Base-by-base conservation (phyloP, 2,797 vertebrate genomes). In the Spheniscus humboldti region DNA sequence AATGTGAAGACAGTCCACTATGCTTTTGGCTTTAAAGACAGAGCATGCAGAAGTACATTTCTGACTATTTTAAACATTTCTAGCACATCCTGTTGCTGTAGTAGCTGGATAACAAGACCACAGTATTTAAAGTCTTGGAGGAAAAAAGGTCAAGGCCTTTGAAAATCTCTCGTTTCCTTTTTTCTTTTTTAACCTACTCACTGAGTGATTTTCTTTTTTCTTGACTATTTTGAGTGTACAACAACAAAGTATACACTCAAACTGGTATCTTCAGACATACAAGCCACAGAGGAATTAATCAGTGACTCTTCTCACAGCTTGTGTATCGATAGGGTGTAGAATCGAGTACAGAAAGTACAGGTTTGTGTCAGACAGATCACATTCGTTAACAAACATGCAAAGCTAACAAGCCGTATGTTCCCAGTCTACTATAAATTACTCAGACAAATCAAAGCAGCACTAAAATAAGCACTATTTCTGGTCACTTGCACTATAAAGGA, bases 381-480 rank as follows among this genome's bases (percentile, higher is more conserved):
- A 75, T 83, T 85, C 0, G 0, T 62, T 94, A 95, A 86, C 52
- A 89, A 80, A 88, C 71, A 71, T 1, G 14, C 57, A 89, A 84
- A 85, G 45, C 33, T 92, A 76, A 95, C 39, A 82, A 91, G 69
- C 63, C 85, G 33, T 53, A 55, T 60, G 63, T 86, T 92, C 77
- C 68, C 64, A 86, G 48, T 43, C 72, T 89, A 60, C 88, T 79
- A 94, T 33, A 94, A 92, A 97, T 89, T 69, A 94, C 87, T 79
- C 76, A 90, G 80, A 68, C 82, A 79, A 94, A 82, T 82, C 60
- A 95, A 96, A 85, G 78, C 37, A 90, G 50, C 30, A 59, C 57
- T 91, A 92, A 93, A 96, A 97, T 69, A 88, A 94, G 50, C 35
- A 83, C 3, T 45, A 90, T 79, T 96, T 94, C 72, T 96, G 87